phyloP scores from a whole-genome alignment of 2,888 invertebrate species.

The Hypena proboscidalis region DNA sequence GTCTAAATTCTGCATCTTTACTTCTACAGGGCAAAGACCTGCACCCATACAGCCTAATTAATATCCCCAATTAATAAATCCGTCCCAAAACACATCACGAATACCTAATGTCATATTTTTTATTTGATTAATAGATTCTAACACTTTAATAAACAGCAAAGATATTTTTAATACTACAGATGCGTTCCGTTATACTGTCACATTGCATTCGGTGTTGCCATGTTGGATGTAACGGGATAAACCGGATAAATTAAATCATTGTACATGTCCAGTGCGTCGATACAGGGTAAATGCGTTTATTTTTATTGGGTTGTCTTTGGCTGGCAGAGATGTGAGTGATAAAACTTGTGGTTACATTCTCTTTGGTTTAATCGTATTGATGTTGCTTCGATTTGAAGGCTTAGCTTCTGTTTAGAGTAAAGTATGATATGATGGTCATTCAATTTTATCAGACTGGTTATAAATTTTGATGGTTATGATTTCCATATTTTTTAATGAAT shows the following conservation, averaged over 20 bases:
- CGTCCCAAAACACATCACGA: neutral
- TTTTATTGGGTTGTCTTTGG: neutral
- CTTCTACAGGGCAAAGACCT: too few species aligned
- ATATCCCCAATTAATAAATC: slow-evolving; percentile 2
- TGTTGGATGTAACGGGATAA: slow-evolving; percentile 12
- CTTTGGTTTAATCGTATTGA: too few species aligned
- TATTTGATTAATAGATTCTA: slow-evolving; percentile 2
- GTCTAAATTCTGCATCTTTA: too few species aligned
- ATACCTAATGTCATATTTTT: slow-evolving; percentile 2
- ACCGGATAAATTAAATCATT: slow-evolving; percentile 21
- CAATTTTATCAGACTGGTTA: too few species aligned
- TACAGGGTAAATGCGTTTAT: slow-evolving; percentile 5
- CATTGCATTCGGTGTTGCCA: slow-evolving; percentile 13
- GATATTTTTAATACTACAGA: slow-evolving; percentile 10
- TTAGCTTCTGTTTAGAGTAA: too few species aligned
- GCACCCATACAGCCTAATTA: neutral
- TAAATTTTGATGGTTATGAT: too few species aligned
- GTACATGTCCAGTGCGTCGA: neutral
- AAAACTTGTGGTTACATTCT: too few species aligned
- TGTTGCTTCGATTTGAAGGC: too few species aligned
- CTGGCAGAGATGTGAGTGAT: too few species aligned
- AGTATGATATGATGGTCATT: too few species aligned
- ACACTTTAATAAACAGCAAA: neutral
- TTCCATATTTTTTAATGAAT: too few species aligned
- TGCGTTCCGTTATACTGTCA: slow-evolving; percentile 19